A percentile compares a stretch with the other conserved stretches of the same genome.
Evolutionary conservation across 2,888 invertebrate species (phyloP).

Genomic region (Synanthedon tipuliformis): DNA sequence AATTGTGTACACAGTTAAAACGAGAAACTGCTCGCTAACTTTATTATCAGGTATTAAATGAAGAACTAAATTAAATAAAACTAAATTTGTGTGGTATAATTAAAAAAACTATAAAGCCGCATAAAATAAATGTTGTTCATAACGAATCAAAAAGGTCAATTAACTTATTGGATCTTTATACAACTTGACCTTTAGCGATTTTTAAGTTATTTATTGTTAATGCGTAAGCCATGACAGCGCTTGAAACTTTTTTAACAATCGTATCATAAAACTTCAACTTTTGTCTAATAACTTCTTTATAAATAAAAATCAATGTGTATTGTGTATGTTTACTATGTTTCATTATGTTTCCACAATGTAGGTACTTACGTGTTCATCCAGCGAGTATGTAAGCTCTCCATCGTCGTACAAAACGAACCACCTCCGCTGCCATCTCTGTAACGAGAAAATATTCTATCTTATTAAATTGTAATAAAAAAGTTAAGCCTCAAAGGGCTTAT

Average conservation of each 20-base stretch:
- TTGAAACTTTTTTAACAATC: not conserved
- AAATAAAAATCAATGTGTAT: not conserved
- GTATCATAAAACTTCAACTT: not conserved
- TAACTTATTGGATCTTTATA: too few species aligned
- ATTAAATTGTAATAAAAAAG: too few species aligned
- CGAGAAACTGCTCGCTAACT: not conserved
- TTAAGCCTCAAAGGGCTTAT: too few species aligned
- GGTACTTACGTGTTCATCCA: slow-evolving; percentile 98
- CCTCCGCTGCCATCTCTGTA: slow-evolving; percentile 97
- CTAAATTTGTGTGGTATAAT: too few species aligned
- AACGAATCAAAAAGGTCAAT: too few species aligned
- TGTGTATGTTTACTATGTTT: not conserved
- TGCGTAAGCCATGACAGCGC: too few species aligned
- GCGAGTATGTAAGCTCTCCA: slow-evolving; percentile 95
- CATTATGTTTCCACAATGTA: not conserved
- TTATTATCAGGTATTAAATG: too few species aligned
- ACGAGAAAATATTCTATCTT: slow-evolving; percentile 23
- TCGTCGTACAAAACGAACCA: slow-evolving; percentile 99
- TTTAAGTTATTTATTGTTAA: too few species aligned
- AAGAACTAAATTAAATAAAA: too few species aligned
- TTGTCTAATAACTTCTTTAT: not conserved
- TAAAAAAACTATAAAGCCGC: too few species aligned
- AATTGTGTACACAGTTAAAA: not conserved
- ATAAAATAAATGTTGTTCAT: too few species aligned
- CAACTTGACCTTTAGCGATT: too few species aligned